These are phyloP conservation scores for Chouioia cunea DNA, from an alignment of 2,888 invertebrate genomes.

Conservation along the genomic window DNA sequence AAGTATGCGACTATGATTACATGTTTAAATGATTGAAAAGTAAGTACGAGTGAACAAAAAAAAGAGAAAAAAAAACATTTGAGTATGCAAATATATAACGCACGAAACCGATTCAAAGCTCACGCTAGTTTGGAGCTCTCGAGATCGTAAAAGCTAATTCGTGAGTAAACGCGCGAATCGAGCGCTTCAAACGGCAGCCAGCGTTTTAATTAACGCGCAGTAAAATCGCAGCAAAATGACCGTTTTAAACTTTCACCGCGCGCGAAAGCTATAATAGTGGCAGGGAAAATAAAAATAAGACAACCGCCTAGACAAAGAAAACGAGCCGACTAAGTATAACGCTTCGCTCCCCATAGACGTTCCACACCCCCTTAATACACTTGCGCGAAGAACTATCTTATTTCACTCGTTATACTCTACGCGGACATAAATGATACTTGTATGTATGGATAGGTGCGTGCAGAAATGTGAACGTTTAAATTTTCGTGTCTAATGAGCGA, in stretches of 20 bases:
- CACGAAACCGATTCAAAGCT: too few relatives aligned
- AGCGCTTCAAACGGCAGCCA: conserved; percentile 24
- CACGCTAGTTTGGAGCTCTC: too few relatives aligned
- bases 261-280: too few relatives aligned
- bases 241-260: conserved; percentile 30
- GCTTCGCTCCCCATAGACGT: conserved; percentile 23
- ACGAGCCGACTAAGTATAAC: conserved; percentile 29
- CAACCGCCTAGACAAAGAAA: conserved; percentile 13
- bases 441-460: not conserved
- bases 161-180: conserved; percentile 38
- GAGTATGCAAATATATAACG: too few relatives aligned
- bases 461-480: too few relatives aligned
- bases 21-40: conserved; percentile 7
- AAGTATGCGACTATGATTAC: not conserved
- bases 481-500: too few relatives aligned
- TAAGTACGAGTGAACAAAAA: not conserved
- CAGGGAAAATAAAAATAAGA: not conserved
- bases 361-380: conserved; percentile 41
- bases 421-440: not conserved
- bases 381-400: not conserved
- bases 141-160: conserved; percentile 30
- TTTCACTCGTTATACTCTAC: too few relatives aligned
- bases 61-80: too few relatives aligned
- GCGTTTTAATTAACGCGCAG: conserved; percentile 42
- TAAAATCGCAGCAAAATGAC: conserved; percentile 32